A percentile compares a stretch with the other conserved stretches of the same genome.
phyloP scores from a whole-genome alignment of 1,140 invertebrate species.

The Saccostrea glomerata region DNA sequence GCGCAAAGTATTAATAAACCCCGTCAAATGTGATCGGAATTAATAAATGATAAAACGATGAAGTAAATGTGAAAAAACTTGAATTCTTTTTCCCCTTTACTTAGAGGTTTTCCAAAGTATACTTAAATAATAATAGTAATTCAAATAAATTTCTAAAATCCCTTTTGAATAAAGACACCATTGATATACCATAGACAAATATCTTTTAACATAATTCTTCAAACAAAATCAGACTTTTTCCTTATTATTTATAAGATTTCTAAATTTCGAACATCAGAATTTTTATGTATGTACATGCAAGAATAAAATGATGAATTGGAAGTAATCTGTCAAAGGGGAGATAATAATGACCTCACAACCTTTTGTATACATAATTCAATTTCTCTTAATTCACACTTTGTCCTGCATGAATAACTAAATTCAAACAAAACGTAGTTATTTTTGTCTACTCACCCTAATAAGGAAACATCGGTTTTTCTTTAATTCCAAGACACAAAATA shows the following conservation, averaged over 20 bases:
- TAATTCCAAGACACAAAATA: constrained; percentile 3
- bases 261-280: neutral
- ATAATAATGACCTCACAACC: neutral
- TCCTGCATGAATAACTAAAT: neutral
- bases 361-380: neutral
- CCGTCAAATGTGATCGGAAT: too few relatives aligned
- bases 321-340: neutral
- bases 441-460: neutral
- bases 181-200: too few relatives aligned
- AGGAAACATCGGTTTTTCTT: neutral
- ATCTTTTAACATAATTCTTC: too few relatives aligned
- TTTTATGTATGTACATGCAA: neutral
- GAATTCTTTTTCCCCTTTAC: too few relatives aligned
- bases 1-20: too few relatives aligned
- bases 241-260: neutral
- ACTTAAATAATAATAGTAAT: too few relatives aligned
- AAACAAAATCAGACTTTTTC: too few relatives aligned
- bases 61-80: too few relatives aligned
- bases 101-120: too few relatives aligned
- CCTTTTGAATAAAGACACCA: too few relatives aligned
- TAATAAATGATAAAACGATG: too few relatives aligned
- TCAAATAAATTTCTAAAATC: too few relatives aligned
- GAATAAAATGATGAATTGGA: neutral
- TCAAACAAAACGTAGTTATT: neutral
- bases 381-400: neutral